These are phyloP conservation scores for Scomber scombrus DNA, from an alignment of 2,113 vertebrate species.

Conservation along the genomic window DNA sequence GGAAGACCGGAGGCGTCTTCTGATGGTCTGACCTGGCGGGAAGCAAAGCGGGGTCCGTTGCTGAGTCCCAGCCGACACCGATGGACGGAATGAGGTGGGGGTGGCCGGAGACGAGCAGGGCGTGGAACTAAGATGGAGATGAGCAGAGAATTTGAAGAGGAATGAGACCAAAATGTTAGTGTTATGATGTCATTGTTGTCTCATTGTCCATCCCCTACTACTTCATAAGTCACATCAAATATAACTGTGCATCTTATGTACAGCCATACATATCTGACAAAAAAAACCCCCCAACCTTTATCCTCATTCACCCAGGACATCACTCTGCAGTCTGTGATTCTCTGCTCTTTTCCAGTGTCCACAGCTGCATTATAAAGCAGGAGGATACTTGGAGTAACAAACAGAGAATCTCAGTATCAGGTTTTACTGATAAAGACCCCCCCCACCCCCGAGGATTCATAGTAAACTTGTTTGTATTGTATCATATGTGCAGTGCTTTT, in stretches of 20 bases:
- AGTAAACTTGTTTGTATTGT: constrained; percentile 63
- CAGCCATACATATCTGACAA: not conserved
- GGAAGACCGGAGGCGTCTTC: constrained; percentile 91
- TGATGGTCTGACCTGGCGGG: constrained; percentile 79
- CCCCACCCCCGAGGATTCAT: constrained; percentile 36
- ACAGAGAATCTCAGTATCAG: constrained; percentile 16
- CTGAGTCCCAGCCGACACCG: constrained; percentile 38
- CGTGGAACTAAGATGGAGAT: constrained; percentile 85
- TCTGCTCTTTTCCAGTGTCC: not conserved
- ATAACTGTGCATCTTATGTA: not conserved
- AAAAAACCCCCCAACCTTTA: constrained; percentile 1
- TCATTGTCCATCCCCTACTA: constrained; percentile 1
- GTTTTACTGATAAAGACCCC: constrained; percentile 32
- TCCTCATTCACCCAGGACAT: not conserved
- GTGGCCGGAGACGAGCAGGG: constrained; percentile 86
- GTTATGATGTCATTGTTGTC: constrained; percentile 52
- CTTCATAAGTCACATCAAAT: not conserved
- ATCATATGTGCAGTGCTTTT: constrained; percentile 72
- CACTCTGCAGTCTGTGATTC: constrained; percentile 7
- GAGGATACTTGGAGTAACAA: not conserved
- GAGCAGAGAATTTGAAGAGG: constrained; percentile 3
- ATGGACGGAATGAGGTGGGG: constrained; percentile 84
- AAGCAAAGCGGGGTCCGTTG: not conserved
- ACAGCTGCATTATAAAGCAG: constrained; percentile 6
- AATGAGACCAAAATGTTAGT: constrained; percentile 66